Base-by-base conservation (phyloP, 2,888 invertebrate genomes). In the Trypoxylon attenuatum region DNA sequence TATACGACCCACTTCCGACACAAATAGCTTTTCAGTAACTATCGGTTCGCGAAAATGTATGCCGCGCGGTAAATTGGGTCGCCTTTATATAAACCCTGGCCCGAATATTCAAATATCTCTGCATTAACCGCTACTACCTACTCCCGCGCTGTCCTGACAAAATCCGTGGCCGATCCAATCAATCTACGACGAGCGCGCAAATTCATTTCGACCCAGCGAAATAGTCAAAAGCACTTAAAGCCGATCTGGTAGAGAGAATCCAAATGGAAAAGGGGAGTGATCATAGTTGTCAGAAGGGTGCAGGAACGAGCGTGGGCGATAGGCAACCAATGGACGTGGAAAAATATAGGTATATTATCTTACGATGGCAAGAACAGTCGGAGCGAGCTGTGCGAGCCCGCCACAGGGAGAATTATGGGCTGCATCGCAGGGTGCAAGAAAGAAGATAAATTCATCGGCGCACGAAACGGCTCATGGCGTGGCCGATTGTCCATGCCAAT, bases 401-500 rank as follows among this genome's bases (percentile, higher is more conserved):
- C n/a, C n/a, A n/a, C n/a, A n/a, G n/a, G n/a, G 46, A 68, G 60
- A 75, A 60, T 76, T 76, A 76, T 65, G 50, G 58, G 21, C 42
- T 21, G 55, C 64, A 67, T 64, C 57, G 64, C 42, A 57, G 69
- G 57, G 63, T 64, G 63, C 51, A 59, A 72, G 75, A 75, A 80
- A 80, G 76, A 75, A 72, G 75, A 80, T 81, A 78, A 80, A 82
- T 82, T 80, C 76, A 81, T 80, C 71, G 77, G 71, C 65, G 76
- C 67, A 69, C 76, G 77, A 73, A 82, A 74, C 73, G 77, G 74
- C 79, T 77, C 79, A 78, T 73, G 78, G 75, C 77, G 74, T 72
- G 65, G 79, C 76, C 80, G 78, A 82, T 82, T 82, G 82, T 82
- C 78, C 78, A 82, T 81, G 82, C 82, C 82, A 82, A 82, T 82